Percentiles rank a stretch among this genome's conserved stretches.
Evolutionary conservation across 1,140 invertebrate species (phyloP).

Genomic region (Lordiphosa mommai): DNA sequence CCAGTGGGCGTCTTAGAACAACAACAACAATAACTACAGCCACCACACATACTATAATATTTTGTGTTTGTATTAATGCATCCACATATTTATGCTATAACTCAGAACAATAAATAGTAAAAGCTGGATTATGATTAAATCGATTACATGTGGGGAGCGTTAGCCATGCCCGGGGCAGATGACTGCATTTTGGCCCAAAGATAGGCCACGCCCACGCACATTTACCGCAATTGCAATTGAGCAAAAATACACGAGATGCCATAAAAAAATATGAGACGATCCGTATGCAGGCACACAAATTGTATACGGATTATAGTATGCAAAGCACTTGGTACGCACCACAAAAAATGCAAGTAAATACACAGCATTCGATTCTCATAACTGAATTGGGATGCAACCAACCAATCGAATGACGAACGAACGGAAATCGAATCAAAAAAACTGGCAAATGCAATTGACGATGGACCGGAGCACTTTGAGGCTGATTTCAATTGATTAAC

Average conservation of each 20-base stretch:
- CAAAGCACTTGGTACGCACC: constrained; percentile 28
- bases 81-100: constrained; percentile 75
- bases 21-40: constrained; percentile 16
- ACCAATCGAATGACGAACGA: constrained; percentile 43
- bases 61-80: constrained; percentile 77
- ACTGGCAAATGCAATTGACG: constrained; percentile 43
- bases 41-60: constrained; percentile 48
- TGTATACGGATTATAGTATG: constrained; percentile 26
- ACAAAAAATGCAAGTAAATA: constrained; percentile 26
- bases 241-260: constrained; percentile 45
- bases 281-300: constrained; percentile 54
- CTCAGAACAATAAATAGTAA: constrained; percentile 78
- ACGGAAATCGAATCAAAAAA: constrained; percentile 51
- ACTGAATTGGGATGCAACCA: constrained; percentile 46
- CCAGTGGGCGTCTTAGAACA: constrained; percentile 10
- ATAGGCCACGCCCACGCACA: constrained; percentile 53
- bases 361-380: constrained; percentile 57
- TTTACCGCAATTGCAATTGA: constrained; percentile 55
- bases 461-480: constrained; percentile 8
- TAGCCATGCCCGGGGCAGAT: constrained; percentile 15
- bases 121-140: constrained; percentile 78
- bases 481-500: no score
- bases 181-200: constrained; percentile 56
- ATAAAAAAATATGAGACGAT: constrained; percentile 43
- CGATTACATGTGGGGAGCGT: constrained; percentile 65